Base-by-base conservation (phyloP, 2,888 invertebrate species). In the Drosophila mettleri region DNA sequence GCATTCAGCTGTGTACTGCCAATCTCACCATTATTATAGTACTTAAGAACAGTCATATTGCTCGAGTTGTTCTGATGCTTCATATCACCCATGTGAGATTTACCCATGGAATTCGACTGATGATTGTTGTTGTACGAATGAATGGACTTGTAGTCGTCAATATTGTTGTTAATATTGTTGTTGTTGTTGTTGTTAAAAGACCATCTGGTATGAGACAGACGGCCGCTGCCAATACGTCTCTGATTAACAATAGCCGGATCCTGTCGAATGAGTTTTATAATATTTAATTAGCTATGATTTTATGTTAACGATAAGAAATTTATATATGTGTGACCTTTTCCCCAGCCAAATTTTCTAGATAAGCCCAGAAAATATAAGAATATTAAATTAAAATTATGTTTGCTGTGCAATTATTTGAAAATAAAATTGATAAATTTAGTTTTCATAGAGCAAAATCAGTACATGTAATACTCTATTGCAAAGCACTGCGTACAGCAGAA, bases 221-320 rank as follows among this genome's bases (percentile, higher is more conserved):
- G 91, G 31, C 91, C 92, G 53, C 92, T 91, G 8, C 91, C 91
- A 49, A 91, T 91, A 9, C 91, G 91, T 31, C 91, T 83, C 46
- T 89, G 90, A 73, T 87, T 90, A 49, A 90, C 89, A 51, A 89
- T 85, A 6, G 89, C 86, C 3, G 90, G 75, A 74, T 91, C 91
- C 90, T 90, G 24, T 4, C 12, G 4, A 34, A 24, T 24, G 24
- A 22, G 9, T 20, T 31, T 48, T 18, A 20, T 33, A 20, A 31
- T 29, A 20, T 9, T 5, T n/a, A n/a, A n/a, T n/a, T n/a, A n/a
- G n/a, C n/a, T n/a, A n/a, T n/a, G n/a, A n/a, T n/a, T n/a, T n/a
- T n/a, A n/a, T n/a, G n/a, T n/a, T n/a, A n/a, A n/a, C n/a, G n/a
- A n/a, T n/a, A n/a, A n/a, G n/a, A n/a, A n/a, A n/a, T n/a, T n/a